Conservation (phyloP, 2,888 invertebrate species). For the Automeris io region DNA sequence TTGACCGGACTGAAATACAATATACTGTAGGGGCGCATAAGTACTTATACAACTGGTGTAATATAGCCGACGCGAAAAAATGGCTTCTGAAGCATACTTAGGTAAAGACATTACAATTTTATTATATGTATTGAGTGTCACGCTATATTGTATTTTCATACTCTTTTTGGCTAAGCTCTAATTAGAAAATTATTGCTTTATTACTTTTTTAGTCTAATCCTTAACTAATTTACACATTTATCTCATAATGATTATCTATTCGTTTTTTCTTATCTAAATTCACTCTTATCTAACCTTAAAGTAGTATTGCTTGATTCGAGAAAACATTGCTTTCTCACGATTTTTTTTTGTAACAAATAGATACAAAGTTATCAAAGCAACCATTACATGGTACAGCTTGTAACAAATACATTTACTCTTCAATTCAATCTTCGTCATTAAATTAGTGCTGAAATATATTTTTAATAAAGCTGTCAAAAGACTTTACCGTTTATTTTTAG, state of each 20-base stretch:
- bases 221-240: conserved; percentile 65
- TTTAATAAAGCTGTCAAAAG: too few relatives aligned
- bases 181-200: too few relatives aligned
- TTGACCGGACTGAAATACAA: too few relatives aligned
- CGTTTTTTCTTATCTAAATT: conserved; percentile 53
- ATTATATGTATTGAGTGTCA: too few relatives aligned
- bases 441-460: not conserved
- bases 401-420: conserved; percentile 36
- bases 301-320: conserved; percentile 75
- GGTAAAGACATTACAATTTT: too few relatives aligned
- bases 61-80: too few relatives aligned
- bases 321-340: conserved; percentile 62
- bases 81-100: too few relatives aligned
- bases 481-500: too few relatives aligned
- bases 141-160: too few relatives aligned
- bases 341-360: conserved; percentile 56
- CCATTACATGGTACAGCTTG: conserved; percentile 62
- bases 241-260: conserved; percentile 73
- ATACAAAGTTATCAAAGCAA: conserved; percentile 46
- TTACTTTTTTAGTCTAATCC: conserved; percentile 32
- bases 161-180: too few relatives aligned
- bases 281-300: conserved; percentile 54
- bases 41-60: too few relatives aligned
- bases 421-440: not conserved
- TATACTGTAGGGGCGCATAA: too few relatives aligned